Percentiles rank a stretch among this genome's conserved stretches.
phyloP scores from a whole-genome alignment of 2,113 vertebrate species.

The Acanthochromis polyacanthus region DNA sequence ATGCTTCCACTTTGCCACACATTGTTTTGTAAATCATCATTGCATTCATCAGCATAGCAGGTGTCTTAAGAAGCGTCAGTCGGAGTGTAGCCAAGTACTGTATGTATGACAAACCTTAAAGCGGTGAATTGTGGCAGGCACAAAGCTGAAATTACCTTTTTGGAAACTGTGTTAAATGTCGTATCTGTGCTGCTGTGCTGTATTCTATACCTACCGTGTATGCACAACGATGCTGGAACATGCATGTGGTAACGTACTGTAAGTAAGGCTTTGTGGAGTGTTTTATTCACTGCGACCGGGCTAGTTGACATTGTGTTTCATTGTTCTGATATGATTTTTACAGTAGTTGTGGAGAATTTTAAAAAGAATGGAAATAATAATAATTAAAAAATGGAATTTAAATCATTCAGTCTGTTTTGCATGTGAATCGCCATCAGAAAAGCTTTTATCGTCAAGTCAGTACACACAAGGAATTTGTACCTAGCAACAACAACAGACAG shows the following conservation, averaged over 20 bases:
- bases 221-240: slow-evolving; percentile 63
- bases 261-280: slow-evolving; percentile 59
- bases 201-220: slow-evolving; percentile 58
- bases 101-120: slow-evolving; percentile 38
- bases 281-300: slow-evolving; percentile 59
- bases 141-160: slow-evolving; percentile 40
- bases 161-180: slow-evolving; percentile 56
- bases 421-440: too few relatives aligned
- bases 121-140: slow-evolving; percentile 58
- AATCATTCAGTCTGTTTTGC: slow-evolving; percentile 20
- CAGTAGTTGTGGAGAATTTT: slow-evolving; percentile 62
- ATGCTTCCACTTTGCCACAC: slow-evolving; percentile 47
- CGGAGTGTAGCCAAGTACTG: slow-evolving; percentile 48
- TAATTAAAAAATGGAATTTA: slow-evolving; percentile 51
- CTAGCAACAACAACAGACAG: too few relatives aligned
- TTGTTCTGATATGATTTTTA: slow-evolving; percentile 77
- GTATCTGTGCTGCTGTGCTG: slow-evolving; percentile 55
- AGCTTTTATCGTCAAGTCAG: too few relatives aligned
- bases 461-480: too few relatives aligned
- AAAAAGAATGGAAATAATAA: slow-evolving; percentile 54
- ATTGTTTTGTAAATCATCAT: slow-evolving; percentile 42
- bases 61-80: slow-evolving; percentile 68
- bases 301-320: slow-evolving; percentile 54
- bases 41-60: slow-evolving; percentile 56
- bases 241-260: slow-evolving; percentile 72